phyloP scores from a whole-genome alignment of 2,797 vertebrate species.

The Peromyscus eremicus region DNA sequence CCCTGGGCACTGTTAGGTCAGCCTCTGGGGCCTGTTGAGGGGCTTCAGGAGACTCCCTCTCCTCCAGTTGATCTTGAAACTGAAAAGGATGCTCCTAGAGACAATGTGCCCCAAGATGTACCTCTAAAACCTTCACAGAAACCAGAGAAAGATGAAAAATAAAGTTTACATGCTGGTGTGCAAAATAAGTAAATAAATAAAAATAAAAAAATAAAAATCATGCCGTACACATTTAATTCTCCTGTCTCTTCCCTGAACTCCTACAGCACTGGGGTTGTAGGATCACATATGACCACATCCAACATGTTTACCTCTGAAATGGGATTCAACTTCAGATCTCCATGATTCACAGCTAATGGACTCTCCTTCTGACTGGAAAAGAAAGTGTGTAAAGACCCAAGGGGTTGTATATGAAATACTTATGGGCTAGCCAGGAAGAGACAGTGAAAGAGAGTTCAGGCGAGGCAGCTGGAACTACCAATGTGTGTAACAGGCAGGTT shows the following conservation, averaged over 20 bases:
- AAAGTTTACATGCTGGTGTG: neutral
- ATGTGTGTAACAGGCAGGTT: constrained; percentile 67
- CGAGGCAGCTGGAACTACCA: constrained; percentile 68
- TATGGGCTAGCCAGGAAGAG: constrained; percentile 65
- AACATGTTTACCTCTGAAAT: neutral
- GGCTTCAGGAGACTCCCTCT: neutral
- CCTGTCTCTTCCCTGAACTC: neutral
- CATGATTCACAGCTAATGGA: neutral
- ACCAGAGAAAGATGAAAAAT: neutral
- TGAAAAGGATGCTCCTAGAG: neutral
- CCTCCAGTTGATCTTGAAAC: neutral
- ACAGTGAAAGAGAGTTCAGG: constrained; percentile 70
- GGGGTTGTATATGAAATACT: constrained; percentile 12
- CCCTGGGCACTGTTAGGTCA: neutral
- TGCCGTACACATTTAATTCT: neutral
- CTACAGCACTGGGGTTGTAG: neutral
- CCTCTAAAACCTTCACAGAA: neutral
- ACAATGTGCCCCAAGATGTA: neutral
- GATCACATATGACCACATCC: neutral
- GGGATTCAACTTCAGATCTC: neutral
- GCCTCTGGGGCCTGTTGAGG: neutral
- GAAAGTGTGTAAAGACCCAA: constrained; percentile 65
- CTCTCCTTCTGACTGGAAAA: constrained; percentile 7
- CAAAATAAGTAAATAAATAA: neutral
- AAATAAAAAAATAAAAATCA: neutral